phyloP scores from a whole-genome alignment of 2,113 vertebrate species.

The Mirounga angustirostris region DNA sequence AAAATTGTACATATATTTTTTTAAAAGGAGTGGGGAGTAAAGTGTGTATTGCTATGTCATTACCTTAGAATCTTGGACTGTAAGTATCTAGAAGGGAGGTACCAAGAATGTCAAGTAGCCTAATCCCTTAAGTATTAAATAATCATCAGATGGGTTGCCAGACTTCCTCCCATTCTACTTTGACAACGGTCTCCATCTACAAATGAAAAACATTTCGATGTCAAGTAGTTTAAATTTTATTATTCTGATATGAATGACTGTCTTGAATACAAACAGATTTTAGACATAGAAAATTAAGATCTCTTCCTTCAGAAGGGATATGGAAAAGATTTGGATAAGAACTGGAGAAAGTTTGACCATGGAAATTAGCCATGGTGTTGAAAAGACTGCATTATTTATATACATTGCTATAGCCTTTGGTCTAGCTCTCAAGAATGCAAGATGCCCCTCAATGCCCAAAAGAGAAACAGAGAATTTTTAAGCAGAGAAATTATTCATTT shows the following conservation, averaged over 20 bases:
- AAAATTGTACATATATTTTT: slow-evolving; percentile 43
- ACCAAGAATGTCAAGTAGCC: slow-evolving; percentile 73
- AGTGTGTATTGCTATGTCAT: slow-evolving; percentile 69
- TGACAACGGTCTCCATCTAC: slow-evolving; percentile 35
- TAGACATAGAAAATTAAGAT: slow-evolving; percentile 64
- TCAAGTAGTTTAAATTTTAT: slow-evolving; percentile 74
- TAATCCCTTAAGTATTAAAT: slow-evolving; percentile 81
- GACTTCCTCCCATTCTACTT: slow-evolving; percentile 61
- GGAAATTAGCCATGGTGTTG: slow-evolving; percentile 62
- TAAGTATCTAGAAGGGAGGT: slow-evolving; percentile 71
- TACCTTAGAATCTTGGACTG: slow-evolving; percentile 71
- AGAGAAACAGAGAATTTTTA: slow-evolving; percentile 21
- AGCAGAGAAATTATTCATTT: slow-evolving; percentile 26
- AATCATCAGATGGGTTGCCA: slow-evolving; percentile 70
- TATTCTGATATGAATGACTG: slow-evolving; percentile 74
- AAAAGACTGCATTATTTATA: slow-evolving; percentile 68
- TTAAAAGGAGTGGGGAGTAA: neutral
- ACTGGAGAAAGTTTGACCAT: slow-evolving; percentile 47
- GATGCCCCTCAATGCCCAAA: neutral
- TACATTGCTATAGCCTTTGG: neutral
- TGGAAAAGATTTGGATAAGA: slow-evolving; percentile 70
- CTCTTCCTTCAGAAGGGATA: slow-evolving; percentile 60
- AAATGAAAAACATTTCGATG: slow-evolving; percentile 72
- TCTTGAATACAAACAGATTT: slow-evolving; percentile 82
- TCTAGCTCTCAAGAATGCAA: slow-evolving; percentile 36